phyloP scores from a whole-genome alignment of 2,113 vertebrate genomes.

The Piaya cayana region DNA sequence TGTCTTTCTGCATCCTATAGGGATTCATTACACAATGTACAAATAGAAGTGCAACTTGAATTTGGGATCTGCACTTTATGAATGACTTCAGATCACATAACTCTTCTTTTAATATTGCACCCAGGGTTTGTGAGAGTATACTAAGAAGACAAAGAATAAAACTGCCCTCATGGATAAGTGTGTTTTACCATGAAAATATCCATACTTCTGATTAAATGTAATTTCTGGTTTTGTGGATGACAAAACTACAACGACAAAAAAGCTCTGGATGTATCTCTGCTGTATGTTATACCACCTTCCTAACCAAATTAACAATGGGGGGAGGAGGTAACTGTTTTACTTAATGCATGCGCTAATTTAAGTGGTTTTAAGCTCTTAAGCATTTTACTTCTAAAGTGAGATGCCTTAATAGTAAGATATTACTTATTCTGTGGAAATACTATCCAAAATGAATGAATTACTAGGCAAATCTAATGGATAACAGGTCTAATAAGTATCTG shows the following conservation, averaged over 20 bases:
- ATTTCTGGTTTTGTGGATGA: conserved; percentile 41
- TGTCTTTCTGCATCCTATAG: background rate
- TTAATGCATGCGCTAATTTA: background rate
- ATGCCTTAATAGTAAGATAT: background rate
- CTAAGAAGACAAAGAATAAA: background rate
- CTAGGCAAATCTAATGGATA: background rate
- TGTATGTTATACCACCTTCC: conserved; percentile 19
- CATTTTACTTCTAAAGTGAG: background rate
- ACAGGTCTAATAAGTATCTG: background rate
- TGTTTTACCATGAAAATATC: conserved; percentile 52
- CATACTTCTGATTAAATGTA: background rate
- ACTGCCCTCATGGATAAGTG: background rate
- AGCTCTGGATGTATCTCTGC: background rate
- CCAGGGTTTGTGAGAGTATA: background rate
- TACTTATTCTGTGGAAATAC: background rate
- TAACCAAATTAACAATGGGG: conserved; percentile 28
- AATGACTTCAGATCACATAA: background rate
- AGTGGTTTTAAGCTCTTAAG: background rate
- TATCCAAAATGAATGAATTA: background rate
- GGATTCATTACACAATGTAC: background rate
- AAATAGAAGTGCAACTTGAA: background rate
- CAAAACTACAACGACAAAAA: conserved; percentile 47
- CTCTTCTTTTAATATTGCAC: background rate
- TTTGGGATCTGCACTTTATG: background rate
- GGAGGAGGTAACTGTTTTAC: fast-evolving